phyloP scores from a whole-genome alignment of 2,113 vertebrate genomes.

The Hoplias malabaricus region DNA sequence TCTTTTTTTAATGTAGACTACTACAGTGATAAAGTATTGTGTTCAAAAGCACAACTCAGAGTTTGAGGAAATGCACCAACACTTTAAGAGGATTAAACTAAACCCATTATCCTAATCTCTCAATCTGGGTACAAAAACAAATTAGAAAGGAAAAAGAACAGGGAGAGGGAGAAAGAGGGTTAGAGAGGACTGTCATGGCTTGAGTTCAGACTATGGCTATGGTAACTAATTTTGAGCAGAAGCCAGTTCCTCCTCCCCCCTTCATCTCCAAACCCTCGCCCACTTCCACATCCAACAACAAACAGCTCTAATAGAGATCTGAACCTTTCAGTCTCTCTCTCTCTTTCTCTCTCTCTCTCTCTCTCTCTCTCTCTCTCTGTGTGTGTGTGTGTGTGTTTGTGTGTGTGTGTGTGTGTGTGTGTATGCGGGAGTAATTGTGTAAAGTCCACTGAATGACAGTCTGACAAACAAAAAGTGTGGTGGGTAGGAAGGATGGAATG shows the following conservation, averaged over 20 bases:
- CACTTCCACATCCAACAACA: conserved; percentile 22
- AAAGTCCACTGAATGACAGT: conserved; percentile 23
- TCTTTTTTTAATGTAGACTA: too few relatives aligned
- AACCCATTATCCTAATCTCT: conserved; percentile 2
- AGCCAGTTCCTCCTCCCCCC: conserved; percentile 23
- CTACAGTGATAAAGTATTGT: not conserved
- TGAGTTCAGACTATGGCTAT: not conserved
- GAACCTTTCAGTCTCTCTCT: not conserved
- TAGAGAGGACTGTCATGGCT: not conserved
- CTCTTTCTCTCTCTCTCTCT: not conserved
- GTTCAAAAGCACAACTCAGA: not conserved
- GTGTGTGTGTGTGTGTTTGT: not conserved
- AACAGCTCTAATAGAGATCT: conserved; percentile 1
- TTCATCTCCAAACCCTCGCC: conserved; percentile 4
- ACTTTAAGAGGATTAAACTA: not conserved
- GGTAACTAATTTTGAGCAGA: conserved; percentile 11
- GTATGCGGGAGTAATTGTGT: not conserved
- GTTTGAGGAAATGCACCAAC: not conserved
- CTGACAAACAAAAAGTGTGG: conserved; percentile 41
- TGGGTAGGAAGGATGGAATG: conserved; percentile 12
- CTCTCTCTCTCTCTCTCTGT: too few relatives aligned
- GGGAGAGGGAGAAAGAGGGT: not conserved
- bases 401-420: conserved; percentile 2
- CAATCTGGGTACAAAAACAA: not conserved
- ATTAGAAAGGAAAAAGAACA: not conserved